Evolutionary conservation across 2,888 invertebrate species (phyloP).

Genomic region (Theretra japonica): DNA sequence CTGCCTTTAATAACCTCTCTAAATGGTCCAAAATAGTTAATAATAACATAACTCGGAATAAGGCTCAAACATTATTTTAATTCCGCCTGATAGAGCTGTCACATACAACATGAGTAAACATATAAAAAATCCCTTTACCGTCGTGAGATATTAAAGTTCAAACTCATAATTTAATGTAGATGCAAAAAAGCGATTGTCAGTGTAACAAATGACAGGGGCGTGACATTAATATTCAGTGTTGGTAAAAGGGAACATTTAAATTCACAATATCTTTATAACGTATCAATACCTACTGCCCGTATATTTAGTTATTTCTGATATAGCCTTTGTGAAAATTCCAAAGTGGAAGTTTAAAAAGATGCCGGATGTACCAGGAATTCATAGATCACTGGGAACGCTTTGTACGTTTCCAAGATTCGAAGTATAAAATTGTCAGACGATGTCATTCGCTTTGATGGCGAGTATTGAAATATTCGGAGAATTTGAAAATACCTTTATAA

Average conservation of each 20-base stretch:
- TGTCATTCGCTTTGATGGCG: slow-evolving; percentile 29
- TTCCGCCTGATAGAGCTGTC: not conserved
- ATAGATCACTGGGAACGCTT: slow-evolving; percentile 9
- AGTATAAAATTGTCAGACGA: slow-evolving; percentile 26
- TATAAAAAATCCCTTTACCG: slow-evolving; percentile 14
- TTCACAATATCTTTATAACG: slow-evolving; percentile 18
- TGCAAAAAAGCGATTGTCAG: slow-evolving; percentile 21
- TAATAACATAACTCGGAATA: no score
- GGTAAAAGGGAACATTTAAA: slow-evolving; percentile 14
- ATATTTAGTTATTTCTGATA: not conserved
- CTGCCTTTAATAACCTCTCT: no score
- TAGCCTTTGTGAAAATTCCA: not conserved
- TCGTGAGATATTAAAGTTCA: slow-evolving; percentile 17
- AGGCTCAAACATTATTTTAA: not conserved
- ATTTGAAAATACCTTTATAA: slow-evolving; percentile 3
- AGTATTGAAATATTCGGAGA: not conserved
- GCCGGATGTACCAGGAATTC: not conserved
- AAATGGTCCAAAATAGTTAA: no score
- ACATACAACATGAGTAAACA: not conserved
- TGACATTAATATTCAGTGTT: slow-evolving; percentile 19
- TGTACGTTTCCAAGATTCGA: slow-evolving; percentile 27
- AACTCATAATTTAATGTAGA: slow-evolving; percentile 18
- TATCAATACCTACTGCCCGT: not conserved
- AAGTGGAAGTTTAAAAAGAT: slow-evolving; percentile 7
- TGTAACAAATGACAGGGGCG: slow-evolving; percentile 20